A percentile compares a stretch with the other conserved stretches of the same genome.
Evolutionary conservation across 1,140 invertebrate species (phyloP).

Genomic region (Drepana arcuata): DNA sequence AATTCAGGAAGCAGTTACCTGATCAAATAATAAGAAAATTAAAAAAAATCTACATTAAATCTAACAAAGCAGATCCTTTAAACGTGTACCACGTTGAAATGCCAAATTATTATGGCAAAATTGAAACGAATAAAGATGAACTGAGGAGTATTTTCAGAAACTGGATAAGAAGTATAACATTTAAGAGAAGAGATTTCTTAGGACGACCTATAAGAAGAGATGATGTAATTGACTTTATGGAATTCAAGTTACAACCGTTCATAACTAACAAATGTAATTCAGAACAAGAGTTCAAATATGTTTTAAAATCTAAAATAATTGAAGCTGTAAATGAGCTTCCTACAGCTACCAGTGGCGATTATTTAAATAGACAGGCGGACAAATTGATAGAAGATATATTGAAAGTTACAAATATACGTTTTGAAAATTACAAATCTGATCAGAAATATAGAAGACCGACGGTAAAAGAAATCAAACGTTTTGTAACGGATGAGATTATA

Average conservation of each 20-base stretch:
- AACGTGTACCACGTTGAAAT: too few relatives aligned
- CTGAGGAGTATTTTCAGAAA: slow-evolving; percentile 1
- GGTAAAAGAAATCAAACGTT: slow-evolving; percentile 6
- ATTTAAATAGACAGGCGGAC: slow-evolving; percentile 4
- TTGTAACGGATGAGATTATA: slow-evolving; percentile 6
- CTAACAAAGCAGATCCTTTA: too few relatives aligned
- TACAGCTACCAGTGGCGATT: not conserved
- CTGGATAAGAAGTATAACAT: slow-evolving; percentile 6
- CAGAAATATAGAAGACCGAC: not conserved
- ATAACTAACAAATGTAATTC: slow-evolving; percentile 3
- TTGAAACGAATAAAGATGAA: slow-evolving; percentile 1
- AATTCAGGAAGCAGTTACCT: slow-evolving; percentile 8
- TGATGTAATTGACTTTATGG: slow-evolving; percentile 4
- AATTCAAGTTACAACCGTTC: slow-evolving; percentile 7
- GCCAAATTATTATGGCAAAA: not conserved
- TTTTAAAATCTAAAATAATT: slow-evolving; percentile 4
- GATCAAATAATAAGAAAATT: slow-evolving; percentile 11
- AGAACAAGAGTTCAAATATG: slow-evolving; percentile 4
- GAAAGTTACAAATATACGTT: not conserved
- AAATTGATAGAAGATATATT: slow-evolving; percentile 5
- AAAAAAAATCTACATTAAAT: slow-evolving; percentile 4
- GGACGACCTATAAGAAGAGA: slow-evolving; percentile 2
- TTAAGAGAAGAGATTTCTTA: slow-evolving; percentile 6
- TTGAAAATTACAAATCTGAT: not conserved
- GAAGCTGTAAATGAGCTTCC: slow-evolving; percentile 8